Evolutionary conservation across 1,140 invertebrate genomes (phyloP).

Genomic region (Lerema accius): DNA sequence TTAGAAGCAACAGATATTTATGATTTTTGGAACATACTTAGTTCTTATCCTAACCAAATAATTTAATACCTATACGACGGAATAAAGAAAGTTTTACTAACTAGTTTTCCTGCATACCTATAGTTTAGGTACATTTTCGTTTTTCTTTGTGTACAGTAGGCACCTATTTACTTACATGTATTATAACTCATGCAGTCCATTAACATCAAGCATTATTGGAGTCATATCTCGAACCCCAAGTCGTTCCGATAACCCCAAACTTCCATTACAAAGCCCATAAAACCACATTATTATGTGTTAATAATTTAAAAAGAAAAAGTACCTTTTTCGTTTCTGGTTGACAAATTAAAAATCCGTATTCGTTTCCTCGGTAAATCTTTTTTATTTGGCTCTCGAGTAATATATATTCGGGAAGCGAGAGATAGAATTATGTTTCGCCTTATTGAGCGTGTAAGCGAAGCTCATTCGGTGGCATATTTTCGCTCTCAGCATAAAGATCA

Average conservation of each 20-base stretch:
- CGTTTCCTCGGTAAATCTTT: slow-evolving; percentile 50
- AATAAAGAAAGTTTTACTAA: too few species aligned
- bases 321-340: slow-evolving; percentile 46
- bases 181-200: too few species aligned
- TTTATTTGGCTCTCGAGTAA: slow-evolving; percentile 44
- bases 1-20: too few species aligned
- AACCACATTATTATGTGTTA: slow-evolving; percentile 81
- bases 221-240: slow-evolving; percentile 62
- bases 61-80: too few species aligned
- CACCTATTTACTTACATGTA: too few species aligned
- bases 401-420: slow-evolving; percentile 39
- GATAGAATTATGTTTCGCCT: slow-evolving; percentile 48
- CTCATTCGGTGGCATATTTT: slow-evolving; percentile 45
- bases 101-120: too few species aligned
- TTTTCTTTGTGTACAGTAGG: too few species aligned
- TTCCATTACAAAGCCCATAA: slow-evolving; percentile 80
- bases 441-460: slow-evolving; percentile 53
- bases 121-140: too few species aligned
- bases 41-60: too few species aligned
- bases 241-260: slow-evolving; percentile 61
- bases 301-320: slow-evolving; percentile 75
- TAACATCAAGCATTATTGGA: slow-evolving; percentile 74
- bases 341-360: slow-evolving; percentile 64
- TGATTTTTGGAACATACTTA: too few species aligned
- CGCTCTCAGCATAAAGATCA: slow-evolving; percentile 36